Evolutionary conservation across 2,113 vertebrate species (phyloP).

Genomic region (Psittacara wagleri): DNA sequence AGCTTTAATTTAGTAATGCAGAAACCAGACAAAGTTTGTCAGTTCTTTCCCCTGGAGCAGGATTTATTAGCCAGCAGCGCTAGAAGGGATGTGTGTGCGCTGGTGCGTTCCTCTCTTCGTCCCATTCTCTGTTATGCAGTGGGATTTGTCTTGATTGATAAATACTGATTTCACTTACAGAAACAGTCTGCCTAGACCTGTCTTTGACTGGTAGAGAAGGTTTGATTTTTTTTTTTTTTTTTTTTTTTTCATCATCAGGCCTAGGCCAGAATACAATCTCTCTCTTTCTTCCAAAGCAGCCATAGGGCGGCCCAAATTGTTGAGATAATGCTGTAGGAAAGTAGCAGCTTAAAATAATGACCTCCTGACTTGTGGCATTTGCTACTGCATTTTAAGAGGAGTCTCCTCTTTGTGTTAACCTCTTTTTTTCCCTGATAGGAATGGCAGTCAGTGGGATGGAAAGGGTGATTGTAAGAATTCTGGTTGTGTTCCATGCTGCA

Average conservation of each 20-base stretch:
- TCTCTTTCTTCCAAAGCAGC: background rate
- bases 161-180: background rate
- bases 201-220: background rate
- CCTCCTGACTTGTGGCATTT: background rate
- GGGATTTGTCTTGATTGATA: background rate
- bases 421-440: background rate
- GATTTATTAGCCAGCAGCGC: background rate
- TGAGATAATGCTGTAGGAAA: background rate
- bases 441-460: background rate
- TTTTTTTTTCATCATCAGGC: background rate
- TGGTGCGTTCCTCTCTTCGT: background rate
- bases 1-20: constrained; percentile 12
- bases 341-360: background rate
- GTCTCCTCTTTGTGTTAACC: background rate
- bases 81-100: background rate
- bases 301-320: background rate
- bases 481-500: background rate
- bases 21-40: background rate
- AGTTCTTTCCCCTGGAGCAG: background rate
- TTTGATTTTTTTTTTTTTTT: background rate
- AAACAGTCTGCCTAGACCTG: background rate
- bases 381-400: background rate
- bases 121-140: background rate
- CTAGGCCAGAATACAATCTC: background rate
- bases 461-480: background rate